Evolutionary conservation across 2,888 invertebrate genomes (phyloP).

Genomic region (Pyrocoelia pectoralis): DNA sequence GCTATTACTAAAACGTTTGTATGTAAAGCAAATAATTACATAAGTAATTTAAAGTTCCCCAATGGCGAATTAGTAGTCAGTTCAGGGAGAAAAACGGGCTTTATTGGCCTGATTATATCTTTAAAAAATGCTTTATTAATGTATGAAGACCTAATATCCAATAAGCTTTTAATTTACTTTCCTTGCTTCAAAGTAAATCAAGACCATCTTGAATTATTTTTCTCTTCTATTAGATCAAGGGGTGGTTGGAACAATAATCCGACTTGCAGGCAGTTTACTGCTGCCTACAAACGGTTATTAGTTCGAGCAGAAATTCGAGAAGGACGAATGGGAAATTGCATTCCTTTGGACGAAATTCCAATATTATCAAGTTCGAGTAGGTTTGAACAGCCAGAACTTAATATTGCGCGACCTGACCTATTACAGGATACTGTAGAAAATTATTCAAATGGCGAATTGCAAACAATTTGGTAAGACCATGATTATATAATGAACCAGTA

Average conservation of each 20-base stretch:
- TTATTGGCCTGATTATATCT: constrained; percentile 29
- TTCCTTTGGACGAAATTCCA: constrained; percentile 36
- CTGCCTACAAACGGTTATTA: constrained; percentile 38
- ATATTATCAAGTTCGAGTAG: constrained; percentile 29
- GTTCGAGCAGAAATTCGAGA: constrained; percentile 32
- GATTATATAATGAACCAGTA: not conserved
- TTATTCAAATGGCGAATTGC: no score
- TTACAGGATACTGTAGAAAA: not conserved
- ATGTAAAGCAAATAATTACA: not conserved
- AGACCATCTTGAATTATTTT: constrained; percentile 42
- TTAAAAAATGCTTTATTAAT: not conserved
- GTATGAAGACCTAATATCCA: constrained; percentile 13
- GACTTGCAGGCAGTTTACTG: constrained; percentile 36
- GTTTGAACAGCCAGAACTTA: no score
- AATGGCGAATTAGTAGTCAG: not conserved
- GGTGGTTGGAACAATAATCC: constrained; percentile 42
- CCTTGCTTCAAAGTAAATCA: constrained; percentile 40
- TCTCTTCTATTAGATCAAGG: constrained; percentile 30
- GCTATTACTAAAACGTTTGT: not conserved
- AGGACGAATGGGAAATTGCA: constrained; percentile 33
- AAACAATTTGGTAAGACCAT: not conserved
- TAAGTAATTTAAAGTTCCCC: not conserved
- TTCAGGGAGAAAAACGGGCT: constrained; percentile 24
- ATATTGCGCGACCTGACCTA: no score
- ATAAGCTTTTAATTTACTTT: constrained; percentile 29